Base-by-base conservation (phyloP, 2,113 vertebrate genomes). In the Oxyruncus cristatus region DNA sequence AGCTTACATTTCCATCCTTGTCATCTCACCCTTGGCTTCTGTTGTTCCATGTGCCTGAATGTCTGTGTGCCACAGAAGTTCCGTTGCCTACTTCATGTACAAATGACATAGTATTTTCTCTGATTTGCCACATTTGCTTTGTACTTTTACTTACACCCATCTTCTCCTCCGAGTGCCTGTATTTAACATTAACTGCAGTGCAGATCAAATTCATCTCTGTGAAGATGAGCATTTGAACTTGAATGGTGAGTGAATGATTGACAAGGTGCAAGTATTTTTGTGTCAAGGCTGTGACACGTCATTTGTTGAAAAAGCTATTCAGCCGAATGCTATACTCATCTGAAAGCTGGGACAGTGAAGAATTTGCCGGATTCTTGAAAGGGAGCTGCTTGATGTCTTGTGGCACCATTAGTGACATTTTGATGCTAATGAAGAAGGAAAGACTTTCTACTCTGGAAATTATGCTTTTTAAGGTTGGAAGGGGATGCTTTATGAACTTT, bases 231-330 rank as follows among this genome's bases (percentile, higher is more conserved):
- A 65, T 87, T 93, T 94, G 95, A 95, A 93, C 94, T 90, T 88
- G 92, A 92, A 92, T 91, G 89, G 81, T 46, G 78, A 97, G 81
- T 85, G 89, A 96, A 84, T 97, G 97, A 95, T 92, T 97, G 97
- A 95, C 94, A 90, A 92, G 93, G 93, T 94, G 94, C 88, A 92
- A 96, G 95, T 85, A 93, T 97, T 96, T 92, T 93, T 95, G 72
- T 94, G 89, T 95, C 94, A 95, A 93, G 95, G 89, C 95, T 95
- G 62, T 96, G 95, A 95, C 92, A 88, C 94, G 95, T 94, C 96
- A 95, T 96, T 97, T 97, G 84, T 90, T 94, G 93, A 72, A 95
- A 96, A 93, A 93, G 94, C 92, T 95, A 83, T 94, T 95, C 91
- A 83, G 78, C 70, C 21, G 80, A 95, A 83, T 67, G 89, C 89